Conservation (phyloP, 2,888 invertebrate genomes). For the Ochropleura plecta region DNA sequence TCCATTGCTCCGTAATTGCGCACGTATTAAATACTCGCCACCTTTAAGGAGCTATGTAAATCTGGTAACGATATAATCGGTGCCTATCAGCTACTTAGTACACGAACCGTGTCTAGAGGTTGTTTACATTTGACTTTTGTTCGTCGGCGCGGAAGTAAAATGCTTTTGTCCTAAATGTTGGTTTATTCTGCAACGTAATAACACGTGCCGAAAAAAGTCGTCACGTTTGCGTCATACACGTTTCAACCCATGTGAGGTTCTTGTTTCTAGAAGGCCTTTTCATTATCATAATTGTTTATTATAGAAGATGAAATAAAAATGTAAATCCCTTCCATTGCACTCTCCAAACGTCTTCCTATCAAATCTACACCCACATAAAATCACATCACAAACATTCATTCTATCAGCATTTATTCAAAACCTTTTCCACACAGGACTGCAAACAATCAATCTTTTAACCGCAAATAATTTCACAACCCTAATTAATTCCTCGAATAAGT, state of each 20-base stretch:
- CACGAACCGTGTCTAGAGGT: slow-evolving; percentile 82
- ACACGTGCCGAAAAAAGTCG: slow-evolving; percentile 50
- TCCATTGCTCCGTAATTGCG: slow-evolving; percentile 74
- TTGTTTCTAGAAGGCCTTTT: not conserved
- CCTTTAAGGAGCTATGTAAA: slow-evolving; percentile 73
- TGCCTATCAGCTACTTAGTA: slow-evolving; percentile 76
- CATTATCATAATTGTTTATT: not conserved
- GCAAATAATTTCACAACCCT: slow-evolving; percentile 33
- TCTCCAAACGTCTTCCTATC: not conserved
- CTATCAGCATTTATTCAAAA: not conserved
- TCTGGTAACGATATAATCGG: slow-evolving; percentile 69
- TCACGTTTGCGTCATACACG: slow-evolving; percentile 25
- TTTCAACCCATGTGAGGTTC: not conserved
- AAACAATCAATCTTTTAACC: slow-evolving; percentile 29
- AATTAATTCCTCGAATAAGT: slow-evolving; percentile 47
- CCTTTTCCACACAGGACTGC: not conserved
- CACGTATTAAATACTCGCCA: slow-evolving; percentile 58
- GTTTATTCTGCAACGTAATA: slow-evolving; percentile 62
- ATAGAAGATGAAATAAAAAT: not conserved
- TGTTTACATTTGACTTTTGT: slow-evolving; percentile 90
- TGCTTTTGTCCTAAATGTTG: slow-evolving; percentile 83
- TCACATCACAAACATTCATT: not conserved
- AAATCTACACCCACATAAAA: not conserved
- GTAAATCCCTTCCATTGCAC: not conserved
- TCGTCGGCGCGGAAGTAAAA: slow-evolving; percentile 86